These are phyloP conservation scores for Cygnus olor DNA, from an alignment of 2,797 vertebrate species.

Conservation along the genomic window DNA sequence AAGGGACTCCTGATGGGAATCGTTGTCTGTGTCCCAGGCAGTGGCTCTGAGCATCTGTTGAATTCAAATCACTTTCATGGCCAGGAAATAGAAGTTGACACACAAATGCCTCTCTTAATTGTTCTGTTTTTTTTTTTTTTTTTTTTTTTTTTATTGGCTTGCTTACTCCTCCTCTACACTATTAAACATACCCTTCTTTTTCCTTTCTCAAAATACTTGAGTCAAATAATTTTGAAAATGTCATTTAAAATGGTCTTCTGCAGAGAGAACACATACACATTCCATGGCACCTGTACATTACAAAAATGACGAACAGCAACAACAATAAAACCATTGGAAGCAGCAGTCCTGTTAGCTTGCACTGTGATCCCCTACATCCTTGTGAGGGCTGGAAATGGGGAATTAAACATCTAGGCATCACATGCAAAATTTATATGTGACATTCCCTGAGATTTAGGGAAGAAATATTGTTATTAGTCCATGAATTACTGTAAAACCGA, in stretches of 20 bases:
- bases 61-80: not conserved
- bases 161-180: not conserved
- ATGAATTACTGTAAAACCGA: not conserved
- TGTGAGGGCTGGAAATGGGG: fast-evolving
- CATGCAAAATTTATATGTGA: not conserved
- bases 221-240: not conserved
- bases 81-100: not conserved
- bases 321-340: not conserved
- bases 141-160: not conserved
- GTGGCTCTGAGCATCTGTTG: not conserved
- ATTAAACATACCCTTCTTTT: not conserved
- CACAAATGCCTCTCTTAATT: not conserved
- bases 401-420: not conserved
- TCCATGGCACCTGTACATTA: not conserved
- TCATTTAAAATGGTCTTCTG: not conserved
- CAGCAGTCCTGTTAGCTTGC: not conserved
- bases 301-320: not conserved
- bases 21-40: not conserved
- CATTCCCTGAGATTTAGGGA: not conserved
- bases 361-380: not conserved
- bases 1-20: not conserved
- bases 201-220: not conserved
- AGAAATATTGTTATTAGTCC: not conserved
- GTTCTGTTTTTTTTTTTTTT: too few relatives aligned
- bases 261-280: not conserved